These are phyloP conservation scores for Dasysyrphus tricinctus DNA, from an alignment of 2,888 invertebrate species.

Conservation along the genomic window DNA sequence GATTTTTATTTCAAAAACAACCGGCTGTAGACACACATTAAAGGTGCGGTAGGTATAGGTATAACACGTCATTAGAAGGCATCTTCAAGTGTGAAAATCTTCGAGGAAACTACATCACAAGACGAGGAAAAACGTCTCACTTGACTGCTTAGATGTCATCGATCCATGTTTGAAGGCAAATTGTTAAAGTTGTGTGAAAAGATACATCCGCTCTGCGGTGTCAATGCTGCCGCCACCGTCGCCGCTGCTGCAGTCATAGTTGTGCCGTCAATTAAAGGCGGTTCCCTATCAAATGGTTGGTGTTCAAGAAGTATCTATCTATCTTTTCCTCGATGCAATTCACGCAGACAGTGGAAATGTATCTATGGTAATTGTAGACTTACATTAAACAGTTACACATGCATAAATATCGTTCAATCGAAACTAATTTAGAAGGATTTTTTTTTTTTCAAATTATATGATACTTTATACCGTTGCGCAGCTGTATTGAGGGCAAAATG, in stretches of 20 bases:
- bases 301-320: constrained; percentile 10
- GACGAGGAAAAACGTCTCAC: constrained; percentile 48
- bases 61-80: constrained; percentile 59
- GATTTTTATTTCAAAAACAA: constrained; percentile 55
- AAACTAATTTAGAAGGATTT: constrained; percentile 59
- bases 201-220: constrained; percentile 60
- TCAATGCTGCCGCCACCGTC: background rate
- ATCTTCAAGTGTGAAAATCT: constrained; percentile 70
- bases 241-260: background rate
- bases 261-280: constrained; percentile 62
- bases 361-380: constrained; percentile 60
- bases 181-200: constrained; percentile 65
- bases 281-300: constrained; percentile 44
- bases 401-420: constrained; percentile 54
- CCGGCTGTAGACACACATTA: constrained; percentile 51
- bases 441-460: background rate
- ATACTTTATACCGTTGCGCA: background rate
- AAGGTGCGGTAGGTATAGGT: constrained; percentile 43
- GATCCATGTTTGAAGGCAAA: constrained; percentile 64
- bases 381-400: constrained; percentile 34
- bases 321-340: constrained; percentile 46
- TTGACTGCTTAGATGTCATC: constrained; percentile 65
- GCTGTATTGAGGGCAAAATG: constrained; percentile 36
- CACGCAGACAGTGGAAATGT: constrained; percentile 55
- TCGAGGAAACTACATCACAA: constrained; percentile 35